Percentiles rank a stretch among this genome's conserved stretches.
These are phyloP conservation scores for Coryphaenoides rupestris DNA, from an alignment of 2,113 vertebrate genomes.

Conservation along the genomic window DNA sequence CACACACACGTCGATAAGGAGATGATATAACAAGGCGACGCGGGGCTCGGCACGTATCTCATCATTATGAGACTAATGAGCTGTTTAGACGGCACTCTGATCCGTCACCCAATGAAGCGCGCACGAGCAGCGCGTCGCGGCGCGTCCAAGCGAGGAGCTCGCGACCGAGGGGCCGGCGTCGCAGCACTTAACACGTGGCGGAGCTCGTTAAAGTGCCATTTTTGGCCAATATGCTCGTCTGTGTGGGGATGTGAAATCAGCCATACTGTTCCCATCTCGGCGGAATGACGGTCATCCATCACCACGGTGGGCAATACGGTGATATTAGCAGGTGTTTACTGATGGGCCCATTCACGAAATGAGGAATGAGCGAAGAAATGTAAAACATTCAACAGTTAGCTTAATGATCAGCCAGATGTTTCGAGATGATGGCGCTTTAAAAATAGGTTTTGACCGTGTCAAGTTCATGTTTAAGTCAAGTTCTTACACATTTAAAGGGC, in stretches of 20 bases:
- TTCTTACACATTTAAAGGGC: too few species aligned
- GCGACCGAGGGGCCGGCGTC: conserved; percentile 41
- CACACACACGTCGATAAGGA: conserved; percentile 57
- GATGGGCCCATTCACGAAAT: conserved; percentile 47
- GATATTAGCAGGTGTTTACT: conserved; percentile 68
- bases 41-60: conserved; percentile 52
- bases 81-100: conserved; percentile 66
- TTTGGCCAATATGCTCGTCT: conserved; percentile 65
- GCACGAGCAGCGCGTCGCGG: conserved; percentile 43
- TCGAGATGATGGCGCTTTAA: neutral
- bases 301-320: conserved; percentile 51
- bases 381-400: conserved; percentile 12
- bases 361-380: conserved; percentile 42
- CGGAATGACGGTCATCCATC: conserved; percentile 61
- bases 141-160: conserved; percentile 52
- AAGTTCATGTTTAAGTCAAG: too few species aligned
- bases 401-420: neutral
- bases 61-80: conserved; percentile 77
- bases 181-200: conserved; percentile 54
- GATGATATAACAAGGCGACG: conserved; percentile 59
- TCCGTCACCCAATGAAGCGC: conserved; percentile 64
- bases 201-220: conserved; percentile 75
- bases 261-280: conserved; percentile 53
- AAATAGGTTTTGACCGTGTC: neutral
- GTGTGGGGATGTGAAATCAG: conserved; percentile 55